Percentiles rank a stretch among this genome's conserved stretches.
These are phyloP conservation scores for Periophthalmodon schlosseri DNA, from an alignment of 2,113 vertebrate species.

Conservation along the genomic window DNA sequence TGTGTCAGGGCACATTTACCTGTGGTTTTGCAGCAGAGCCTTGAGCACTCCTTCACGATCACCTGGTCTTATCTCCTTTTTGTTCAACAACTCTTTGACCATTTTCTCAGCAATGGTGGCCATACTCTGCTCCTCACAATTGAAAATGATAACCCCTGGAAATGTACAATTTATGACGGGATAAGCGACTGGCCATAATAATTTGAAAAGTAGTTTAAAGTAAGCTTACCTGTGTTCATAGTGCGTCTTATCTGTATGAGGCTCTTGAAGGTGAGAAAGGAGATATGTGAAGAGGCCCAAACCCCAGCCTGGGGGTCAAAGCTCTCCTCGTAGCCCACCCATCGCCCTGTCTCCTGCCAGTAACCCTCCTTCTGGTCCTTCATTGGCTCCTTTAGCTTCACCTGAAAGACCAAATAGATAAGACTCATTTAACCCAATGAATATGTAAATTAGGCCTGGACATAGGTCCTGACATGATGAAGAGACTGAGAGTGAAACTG, in stretches of 20 bases:
- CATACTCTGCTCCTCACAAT: slow-evolving; percentile 78
- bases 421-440: background rate
- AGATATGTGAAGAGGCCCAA: slow-evolving; percentile 84
- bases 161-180: background rate
- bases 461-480: slow-evolving; percentile 9
- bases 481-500: slow-evolving; percentile 19
- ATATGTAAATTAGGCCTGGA: background rate
- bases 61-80: slow-evolving; percentile 80
- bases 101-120: slow-evolving; percentile 77
- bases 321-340: slow-evolving; percentile 85
- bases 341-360: slow-evolving; percentile 87
- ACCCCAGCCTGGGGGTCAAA: slow-evolving; percentile 74
- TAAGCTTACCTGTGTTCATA: slow-evolving; percentile 81
- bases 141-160: slow-evolving; percentile 80
- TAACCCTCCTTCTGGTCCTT: slow-evolving; percentile 79
- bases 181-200: background rate
- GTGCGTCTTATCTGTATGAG: slow-evolving; percentile 81
- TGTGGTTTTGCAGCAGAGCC: slow-evolving; percentile 82
- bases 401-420: slow-evolving; percentile 56
- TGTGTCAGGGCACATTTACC: slow-evolving; percentile 71
- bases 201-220: background rate
- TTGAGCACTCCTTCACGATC: slow-evolving; percentile 78
- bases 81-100: slow-evolving; percentile 80
- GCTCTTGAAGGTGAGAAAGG: slow-evolving; percentile 90
- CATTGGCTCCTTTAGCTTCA: slow-evolving; percentile 79